Base-by-base conservation (phyloP, 2,888 invertebrate genomes). In the Eupsilia transversa region DNA sequence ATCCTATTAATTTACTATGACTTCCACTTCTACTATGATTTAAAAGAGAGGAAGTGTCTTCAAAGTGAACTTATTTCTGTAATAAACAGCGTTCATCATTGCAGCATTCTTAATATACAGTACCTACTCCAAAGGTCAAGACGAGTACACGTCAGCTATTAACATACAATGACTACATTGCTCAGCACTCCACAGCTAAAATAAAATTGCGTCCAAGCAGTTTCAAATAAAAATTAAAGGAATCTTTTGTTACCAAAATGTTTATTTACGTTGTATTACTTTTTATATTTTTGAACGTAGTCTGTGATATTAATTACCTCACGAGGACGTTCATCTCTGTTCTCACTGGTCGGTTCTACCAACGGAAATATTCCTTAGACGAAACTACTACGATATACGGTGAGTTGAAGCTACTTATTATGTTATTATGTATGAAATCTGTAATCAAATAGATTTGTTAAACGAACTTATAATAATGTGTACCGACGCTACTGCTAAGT, bases 251-350 rank as follows among this genome's bases (percentile, higher is more conserved):
- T 23, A 38, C 41, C 23, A 91, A 91, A 90, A 85, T 93, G 82
- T 90, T 82, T 73, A 61, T 88, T 20, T 89, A 77, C 73, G 49
- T 89, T 70, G 70, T 90, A 56, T 59, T 86, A 59, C 33, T 89
- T 74, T 88, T 94, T 81, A 88, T 97, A 76, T 86, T 97, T 46
- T 91, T 97, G 12, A 97, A 98, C 89, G 94, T 97, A 67, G 91
- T 97, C 73, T 96, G 97, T 87, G 98, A 98, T 93, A 93, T 98
- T 60, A 97, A 98, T 92, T 98, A 98, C 92, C 97, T 98, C 90
- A 91, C 97, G 82, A 97, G 98, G 87, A 97, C 98, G 91, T 95
- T 97, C 85, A 94, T 98, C 85, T 97, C 97, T 84, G 97, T 98
- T 64, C 87, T 98, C 82, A 94, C 97, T 82, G 97, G 98, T 43